These are phyloP conservation scores for Choreutis nemorana DNA, from an alignment of 2,888 invertebrate genomes.

Conservation along the genomic window DNA sequence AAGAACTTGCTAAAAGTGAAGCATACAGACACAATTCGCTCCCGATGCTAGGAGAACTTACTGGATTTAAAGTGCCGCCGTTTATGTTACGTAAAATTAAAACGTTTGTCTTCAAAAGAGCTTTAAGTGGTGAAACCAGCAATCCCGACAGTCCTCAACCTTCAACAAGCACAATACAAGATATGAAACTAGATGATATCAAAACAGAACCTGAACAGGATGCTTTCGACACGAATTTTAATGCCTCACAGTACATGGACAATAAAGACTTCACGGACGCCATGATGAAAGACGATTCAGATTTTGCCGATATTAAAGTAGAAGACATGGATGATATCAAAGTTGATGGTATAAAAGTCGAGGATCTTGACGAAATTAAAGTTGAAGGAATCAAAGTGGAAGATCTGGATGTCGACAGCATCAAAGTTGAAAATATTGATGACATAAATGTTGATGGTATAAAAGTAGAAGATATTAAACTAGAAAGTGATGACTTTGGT, in stretches of 20 bases:
- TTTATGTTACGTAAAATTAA: slow-evolving; percentile 80
- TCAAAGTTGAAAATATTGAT: slow-evolving; percentile 50
- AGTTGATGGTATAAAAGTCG: slow-evolving; percentile 49
- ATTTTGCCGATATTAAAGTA: slow-evolving; percentile 55
- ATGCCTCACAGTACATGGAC: slow-evolving; percentile 46
- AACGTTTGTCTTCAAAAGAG: slow-evolving; percentile 62
- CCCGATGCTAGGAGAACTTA: slow-evolving; percentile 71
- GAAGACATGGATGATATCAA: slow-evolving; percentile 58
- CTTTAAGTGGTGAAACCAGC: slow-evolving; percentile 33
- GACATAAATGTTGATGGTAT: slow-evolving; percentile 42
- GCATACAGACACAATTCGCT: slow-evolving; percentile 74
- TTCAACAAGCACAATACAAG: slow-evolving; percentile 33
- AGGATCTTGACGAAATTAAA: slow-evolving; percentile 48
- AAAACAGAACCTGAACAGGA: slow-evolving; percentile 44
- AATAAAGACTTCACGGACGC: slow-evolving; percentile 45
- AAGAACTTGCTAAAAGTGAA: slow-evolving; percentile 75
- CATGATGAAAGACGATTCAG: slow-evolving; percentile 44
- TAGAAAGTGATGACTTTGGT: slow-evolving; percentile 46
- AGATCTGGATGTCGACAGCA: slow-evolving; percentile 38
- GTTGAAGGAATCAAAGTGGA: slow-evolving; percentile 51
- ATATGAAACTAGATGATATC: slow-evolving; percentile 41
- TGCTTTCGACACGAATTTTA: slow-evolving; percentile 40
- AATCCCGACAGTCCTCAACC: slow-evolving; percentile 48
- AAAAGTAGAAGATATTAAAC: slow-evolving; percentile 53
- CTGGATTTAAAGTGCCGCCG: slow-evolving; percentile 78